These are phyloP conservation scores for Aramus guarauna DNA, from an alignment of 2,113 vertebrate genomes.

Conservation along the genomic window DNA sequence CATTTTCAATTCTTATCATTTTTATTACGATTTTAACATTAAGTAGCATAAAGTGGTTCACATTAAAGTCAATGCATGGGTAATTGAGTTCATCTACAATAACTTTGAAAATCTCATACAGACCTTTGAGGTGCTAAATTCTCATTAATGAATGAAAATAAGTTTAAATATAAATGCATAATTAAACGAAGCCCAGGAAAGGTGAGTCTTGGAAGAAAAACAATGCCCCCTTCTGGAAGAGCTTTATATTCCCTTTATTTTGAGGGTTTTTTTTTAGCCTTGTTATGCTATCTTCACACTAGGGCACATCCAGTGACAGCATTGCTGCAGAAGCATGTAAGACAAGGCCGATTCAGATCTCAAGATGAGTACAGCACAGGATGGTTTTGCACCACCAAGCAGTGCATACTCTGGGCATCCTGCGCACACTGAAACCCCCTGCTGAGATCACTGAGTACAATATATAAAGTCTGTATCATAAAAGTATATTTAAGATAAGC, in stretches of 20 bases:
- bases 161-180: not conserved
- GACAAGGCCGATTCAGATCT: not conserved
- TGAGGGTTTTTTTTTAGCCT: accelerated
- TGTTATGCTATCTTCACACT: not conserved
- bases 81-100: slow-evolving; percentile 16
- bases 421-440: not conserved
- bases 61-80: slow-evolving; percentile 1
- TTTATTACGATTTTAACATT: slow-evolving; percentile 7
- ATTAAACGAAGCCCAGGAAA: not conserved
- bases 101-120: not conserved
- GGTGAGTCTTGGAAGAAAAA: not conserved
- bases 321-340: not conserved
- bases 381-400: not conserved
- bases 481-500: not conserved
- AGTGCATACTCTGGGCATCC: accelerated
- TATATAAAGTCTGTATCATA: not conserved
- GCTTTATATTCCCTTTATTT: not conserved
- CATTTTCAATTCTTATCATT: not conserved
- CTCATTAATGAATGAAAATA: slow-evolving; percentile 9
- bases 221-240: slow-evolving; percentile 6
- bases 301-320: not conserved
- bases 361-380: not conserved
- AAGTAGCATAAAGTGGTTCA: slow-evolving; percentile 6
- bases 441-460: not conserved
- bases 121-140: slow-evolving; percentile 16